Evolutionary conservation across 2,113 vertebrate species (phyloP).

Genomic region (Neotoma lepida): DNA sequence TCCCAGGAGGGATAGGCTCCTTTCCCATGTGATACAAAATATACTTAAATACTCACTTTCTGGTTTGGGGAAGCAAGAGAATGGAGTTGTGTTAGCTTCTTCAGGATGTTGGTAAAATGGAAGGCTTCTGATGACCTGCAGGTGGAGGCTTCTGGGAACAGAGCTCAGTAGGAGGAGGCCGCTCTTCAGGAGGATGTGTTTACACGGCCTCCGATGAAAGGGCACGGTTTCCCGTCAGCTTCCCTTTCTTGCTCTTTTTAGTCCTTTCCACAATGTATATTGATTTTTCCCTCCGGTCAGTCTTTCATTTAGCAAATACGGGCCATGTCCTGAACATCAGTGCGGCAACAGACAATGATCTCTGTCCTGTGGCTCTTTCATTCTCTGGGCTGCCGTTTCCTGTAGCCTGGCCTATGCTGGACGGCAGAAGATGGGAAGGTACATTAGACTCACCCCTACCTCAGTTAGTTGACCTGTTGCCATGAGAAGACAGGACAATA

Average conservation of each 20-base stretch:
- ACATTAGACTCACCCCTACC: neutral
- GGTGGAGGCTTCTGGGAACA: neutral
- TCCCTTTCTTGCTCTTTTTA: neutral
- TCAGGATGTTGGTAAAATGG: neutral
- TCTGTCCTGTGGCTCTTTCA: neutral
- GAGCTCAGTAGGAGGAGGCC: neutral
- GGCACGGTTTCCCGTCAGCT: neutral
- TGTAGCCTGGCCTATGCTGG: neutral
- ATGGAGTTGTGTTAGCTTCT: neutral
- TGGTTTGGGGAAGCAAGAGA: neutral
- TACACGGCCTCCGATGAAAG: neutral
- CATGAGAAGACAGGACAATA: neutral
- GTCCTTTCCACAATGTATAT: neutral
- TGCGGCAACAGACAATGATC: neutral
- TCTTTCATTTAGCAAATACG: conserved; percentile 18
- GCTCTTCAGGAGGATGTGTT: neutral
- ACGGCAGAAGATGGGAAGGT: neutral
- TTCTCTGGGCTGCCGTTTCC: neutral
- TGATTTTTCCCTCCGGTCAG: neutral
- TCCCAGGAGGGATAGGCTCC: neutral
- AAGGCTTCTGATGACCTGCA: neutral
- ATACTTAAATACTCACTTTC: too few species aligned
- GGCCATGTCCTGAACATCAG: neutral
- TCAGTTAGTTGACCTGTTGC: neutral
- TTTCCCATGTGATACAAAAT: neutral